Conservation (phyloP, 2,888 invertebrate species). For the Sclerodermus sp. region DNA sequence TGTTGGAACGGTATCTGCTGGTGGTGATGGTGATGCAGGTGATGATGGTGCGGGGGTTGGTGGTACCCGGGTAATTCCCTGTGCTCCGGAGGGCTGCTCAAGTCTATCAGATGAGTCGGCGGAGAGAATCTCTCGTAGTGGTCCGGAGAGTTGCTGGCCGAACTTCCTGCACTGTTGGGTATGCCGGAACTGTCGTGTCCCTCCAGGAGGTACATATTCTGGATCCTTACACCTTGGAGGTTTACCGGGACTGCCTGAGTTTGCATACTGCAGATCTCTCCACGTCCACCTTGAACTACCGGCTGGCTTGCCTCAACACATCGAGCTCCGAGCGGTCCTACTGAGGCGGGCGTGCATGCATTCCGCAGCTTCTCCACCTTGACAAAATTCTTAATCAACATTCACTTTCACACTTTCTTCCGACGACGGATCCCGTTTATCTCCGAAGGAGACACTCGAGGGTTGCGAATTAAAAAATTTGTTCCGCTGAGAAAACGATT, state of each 20-base stretch:
- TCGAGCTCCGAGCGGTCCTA: too few species aligned
- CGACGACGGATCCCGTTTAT: too few species aligned
- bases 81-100: slow-evolving; percentile 42
- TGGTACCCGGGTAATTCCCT: slow-evolving; percentile 26
- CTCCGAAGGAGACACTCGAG: too few species aligned
- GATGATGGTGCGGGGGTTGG: slow-evolving; percentile 5
- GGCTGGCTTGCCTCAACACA: too few species aligned
- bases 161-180: slow-evolving; percentile 47
- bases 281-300: background rate
- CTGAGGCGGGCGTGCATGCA: too few species aligned
- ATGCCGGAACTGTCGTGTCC: slow-evolving; percentile 41
- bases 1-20: slow-evolving; percentile 17
- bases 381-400: too few species aligned
- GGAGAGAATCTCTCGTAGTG: slow-evolving; percentile 45
- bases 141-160: slow-evolving; percentile 47
- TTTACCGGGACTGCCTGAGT: slow-evolving; percentile 29
- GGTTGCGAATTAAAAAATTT: too few species aligned
- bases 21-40: slow-evolving; percentile 23
- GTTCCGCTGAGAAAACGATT: too few species aligned
- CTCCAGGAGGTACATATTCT: slow-evolving; percentile 33
- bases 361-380: too few species aligned
- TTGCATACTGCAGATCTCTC: slow-evolving; percentile 32
- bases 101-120: slow-evolving; percentile 45
- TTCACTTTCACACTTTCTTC: too few species aligned
- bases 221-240: slow-evolving; percentile 31